phyloP scores from a whole-genome alignment of 2,888 invertebrate species.

The Scaptomyza parva region DNA sequence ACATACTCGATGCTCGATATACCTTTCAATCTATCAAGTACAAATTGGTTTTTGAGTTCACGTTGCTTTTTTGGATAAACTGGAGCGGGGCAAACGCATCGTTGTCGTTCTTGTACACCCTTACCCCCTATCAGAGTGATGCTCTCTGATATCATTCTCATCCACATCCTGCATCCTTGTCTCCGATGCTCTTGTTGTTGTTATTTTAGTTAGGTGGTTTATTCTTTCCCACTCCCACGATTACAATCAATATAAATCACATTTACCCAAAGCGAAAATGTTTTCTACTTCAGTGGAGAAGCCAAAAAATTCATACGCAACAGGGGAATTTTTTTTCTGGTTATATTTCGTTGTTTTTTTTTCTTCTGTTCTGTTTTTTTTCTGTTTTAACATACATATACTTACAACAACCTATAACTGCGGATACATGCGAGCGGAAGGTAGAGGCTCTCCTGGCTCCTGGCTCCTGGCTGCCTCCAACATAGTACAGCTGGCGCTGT shows the following conservation, averaged over 20 bases:
- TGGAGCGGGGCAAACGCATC: conserved; percentile 14
- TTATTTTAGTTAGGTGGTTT: conserved; percentile 62
- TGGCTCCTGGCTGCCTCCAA: conserved; percentile 1
- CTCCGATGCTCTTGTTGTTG: conserved; percentile 7
- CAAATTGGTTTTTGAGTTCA: conserved; percentile 60
- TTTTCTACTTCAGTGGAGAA: conserved; percentile 76
- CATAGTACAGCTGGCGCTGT: conserved; percentile 43
- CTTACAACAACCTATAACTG: conserved; percentile 44
- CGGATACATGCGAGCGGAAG: conserved; percentile 31
- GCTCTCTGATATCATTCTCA: conserved; percentile 34
- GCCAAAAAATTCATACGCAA: conserved; percentile 81
- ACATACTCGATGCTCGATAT: conserved; percentile 34
- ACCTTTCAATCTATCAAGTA: conserved; percentile 59
- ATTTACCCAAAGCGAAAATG: conserved; percentile 82
- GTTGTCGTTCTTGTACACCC: conserved; percentile 36
- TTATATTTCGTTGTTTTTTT: conserved; percentile 1
- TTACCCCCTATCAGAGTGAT: conserved; percentile 62
- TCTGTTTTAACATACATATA: conserved; percentile 12
- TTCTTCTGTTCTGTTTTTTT: neutral
- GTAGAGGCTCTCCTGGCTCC: no score
- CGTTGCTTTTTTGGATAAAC: conserved; percentile 34
- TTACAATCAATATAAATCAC: conserved; percentile 83
- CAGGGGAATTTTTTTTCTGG: conserved; percentile 71
- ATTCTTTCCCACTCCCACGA: conserved; percentile 69
- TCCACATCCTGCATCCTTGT: neutral